These are phyloP conservation scores for Cranoglanis bouderius DNA, from an alignment of 2,113 vertebrate genomes.

Conservation along the genomic window DNA sequence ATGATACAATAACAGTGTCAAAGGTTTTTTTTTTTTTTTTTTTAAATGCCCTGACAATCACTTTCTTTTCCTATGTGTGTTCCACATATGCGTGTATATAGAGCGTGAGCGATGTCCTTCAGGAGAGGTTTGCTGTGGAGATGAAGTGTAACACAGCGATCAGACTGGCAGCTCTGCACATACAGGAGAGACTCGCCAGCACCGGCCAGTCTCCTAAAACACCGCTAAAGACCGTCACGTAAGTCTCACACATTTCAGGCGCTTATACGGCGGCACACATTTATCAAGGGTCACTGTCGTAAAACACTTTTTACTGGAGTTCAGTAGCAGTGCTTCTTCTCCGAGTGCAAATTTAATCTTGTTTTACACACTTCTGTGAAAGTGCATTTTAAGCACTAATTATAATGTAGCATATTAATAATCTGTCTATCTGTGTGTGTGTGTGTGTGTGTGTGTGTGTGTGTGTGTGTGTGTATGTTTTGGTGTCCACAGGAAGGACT, in stretches of 20 bases:
- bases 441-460: background rate
- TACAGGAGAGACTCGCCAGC: conserved; percentile 86
- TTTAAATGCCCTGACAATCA: background rate
- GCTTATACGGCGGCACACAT: background rate
- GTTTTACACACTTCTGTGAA: too few species aligned
- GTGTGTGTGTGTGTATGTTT: conserved; percentile 11
- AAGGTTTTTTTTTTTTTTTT: too few species aligned
- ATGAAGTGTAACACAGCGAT: conserved; percentile 93
- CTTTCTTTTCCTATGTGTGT: background rate
- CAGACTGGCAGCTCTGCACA: conserved; percentile 89
- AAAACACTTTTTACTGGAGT: background rate
- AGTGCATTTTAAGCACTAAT: background rate
- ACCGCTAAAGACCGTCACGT: conserved; percentile 91
- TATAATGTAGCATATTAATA: background rate
- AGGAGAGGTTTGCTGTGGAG: conserved; percentile 92
- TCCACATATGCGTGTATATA: conserved; percentile 61
- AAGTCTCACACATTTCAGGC: conserved; percentile 63
- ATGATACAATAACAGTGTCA: background rate
- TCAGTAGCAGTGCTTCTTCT: too few species aligned
- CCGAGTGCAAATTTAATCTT: background rate
- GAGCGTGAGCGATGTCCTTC: conserved; percentile 94
- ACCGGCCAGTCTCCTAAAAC: conserved; percentile 89
- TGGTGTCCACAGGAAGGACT: conserved; percentile 84
- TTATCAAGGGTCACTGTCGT: background rate
- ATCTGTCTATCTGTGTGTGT: background rate